Conservation (phyloP, 2,113 vertebrate species). For the Bos taurus region ARS-UCD2.0 NC_037340.1:62385501-62386000, state of each 20-base stretch:
- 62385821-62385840: neutral
- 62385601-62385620: conserved; percentile 78
- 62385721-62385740: neutral
- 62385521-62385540: accelerated
- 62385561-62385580: conserved; percentile 61
- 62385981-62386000: neutral
- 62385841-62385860: neutral
- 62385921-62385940: neutral
- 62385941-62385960: neutral
- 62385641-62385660: conserved; percentile 61
- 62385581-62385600: conserved; percentile 72
- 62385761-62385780: neutral
- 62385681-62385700: conserved; percentile 72
- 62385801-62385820: neutral
- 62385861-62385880: neutral
- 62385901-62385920: neutral
- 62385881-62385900: neutral
- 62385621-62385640: conserved; percentile 76
- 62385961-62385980: neutral
- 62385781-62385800: neutral
- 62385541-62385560: accelerated
- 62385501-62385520: neutral
- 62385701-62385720: conserved; percentile 75
- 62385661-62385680: conserved; percentile 72
- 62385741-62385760: neutral